Conservation (phyloP, 2,113 vertebrate genomes). For the Columbina picui region DNA sequence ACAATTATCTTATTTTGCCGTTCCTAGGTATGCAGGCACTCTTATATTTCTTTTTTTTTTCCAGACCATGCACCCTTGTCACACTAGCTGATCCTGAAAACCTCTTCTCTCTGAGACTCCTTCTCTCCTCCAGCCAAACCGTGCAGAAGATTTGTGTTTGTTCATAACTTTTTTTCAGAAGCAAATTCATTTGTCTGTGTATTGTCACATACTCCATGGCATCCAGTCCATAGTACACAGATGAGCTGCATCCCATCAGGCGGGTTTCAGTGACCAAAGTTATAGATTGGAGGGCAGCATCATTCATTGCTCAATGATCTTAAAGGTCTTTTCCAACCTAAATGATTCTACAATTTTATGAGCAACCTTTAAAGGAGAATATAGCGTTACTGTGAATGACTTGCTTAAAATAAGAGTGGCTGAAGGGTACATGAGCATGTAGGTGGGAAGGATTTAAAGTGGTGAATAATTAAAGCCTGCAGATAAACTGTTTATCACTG, state of each 20-base stretch:
- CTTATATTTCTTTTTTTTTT: background rate
- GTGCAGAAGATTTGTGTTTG: background rate
- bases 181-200: background rate
- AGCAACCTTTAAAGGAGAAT: background rate
- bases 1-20: background rate
- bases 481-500: background rate
- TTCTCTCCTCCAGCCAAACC: background rate
- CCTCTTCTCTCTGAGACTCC: background rate
- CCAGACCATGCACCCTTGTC: background rate
- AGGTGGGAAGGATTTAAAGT: background rate
- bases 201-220: background rate
- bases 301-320: background rate
- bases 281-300: background rate
- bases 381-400: background rate
- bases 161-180: background rate
- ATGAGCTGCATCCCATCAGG: background rate
- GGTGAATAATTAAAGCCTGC: background rate
- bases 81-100: background rate
- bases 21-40: background rate
- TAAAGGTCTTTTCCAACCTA: background rate
- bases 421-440: background rate
- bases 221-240: rapidly evolving
- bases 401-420: background rate
- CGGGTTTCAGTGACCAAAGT: rapidly evolving
- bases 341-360: background rate